Conservation (phyloP, 1,140 invertebrate genomes). For the Zaprionus ornatus region DNA sequence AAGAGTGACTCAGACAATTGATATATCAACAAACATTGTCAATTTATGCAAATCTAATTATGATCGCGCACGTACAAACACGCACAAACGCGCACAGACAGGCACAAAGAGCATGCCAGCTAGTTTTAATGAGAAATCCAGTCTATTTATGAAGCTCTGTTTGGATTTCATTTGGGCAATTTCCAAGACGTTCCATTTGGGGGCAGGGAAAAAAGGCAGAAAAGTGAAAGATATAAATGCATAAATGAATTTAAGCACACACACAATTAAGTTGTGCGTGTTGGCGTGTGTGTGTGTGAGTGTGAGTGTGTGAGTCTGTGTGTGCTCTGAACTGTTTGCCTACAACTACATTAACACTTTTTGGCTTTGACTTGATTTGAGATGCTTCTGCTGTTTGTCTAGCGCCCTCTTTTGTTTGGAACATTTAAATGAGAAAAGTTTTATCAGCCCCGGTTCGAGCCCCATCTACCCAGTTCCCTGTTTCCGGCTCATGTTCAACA, state of each 20-base stretch:
- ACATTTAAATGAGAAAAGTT: slow-evolving; percentile 66
- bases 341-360: slow-evolving; percentile 57
- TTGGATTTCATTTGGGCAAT: slow-evolving; percentile 32
- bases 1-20: neutral
- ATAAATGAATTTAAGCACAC: slow-evolving; percentile 39
- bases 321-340: slow-evolving; percentile 40
- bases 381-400: slow-evolving; percentile 51
- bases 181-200: slow-evolving; percentile 4
- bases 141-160: slow-evolving; percentile 19
- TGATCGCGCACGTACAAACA: neutral
- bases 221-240: slow-evolving; percentile 20
- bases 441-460: slow-evolving; percentile 34
- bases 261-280: slow-evolving; percentile 35
- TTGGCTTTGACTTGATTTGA: slow-evolving; percentile 59
- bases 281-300: slow-evolving; percentile 6
- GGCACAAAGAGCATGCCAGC: neutral
- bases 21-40: slow-evolving; percentile 8
- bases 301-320: slow-evolving; percentile 14
- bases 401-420: slow-evolving; percentile 55
- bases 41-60: slow-evolving; percentile 29
- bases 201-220: slow-evolving; percentile 1
- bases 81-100: neutral
- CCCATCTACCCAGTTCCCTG: neutral
- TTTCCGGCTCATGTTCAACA: slow-evolving; percentile 4
- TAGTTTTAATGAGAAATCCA: slow-evolving; percentile 42